Evolutionary conservation across 1,140 invertebrate genomes (phyloP).

Genomic region (Trichoplusia ni): DNA sequence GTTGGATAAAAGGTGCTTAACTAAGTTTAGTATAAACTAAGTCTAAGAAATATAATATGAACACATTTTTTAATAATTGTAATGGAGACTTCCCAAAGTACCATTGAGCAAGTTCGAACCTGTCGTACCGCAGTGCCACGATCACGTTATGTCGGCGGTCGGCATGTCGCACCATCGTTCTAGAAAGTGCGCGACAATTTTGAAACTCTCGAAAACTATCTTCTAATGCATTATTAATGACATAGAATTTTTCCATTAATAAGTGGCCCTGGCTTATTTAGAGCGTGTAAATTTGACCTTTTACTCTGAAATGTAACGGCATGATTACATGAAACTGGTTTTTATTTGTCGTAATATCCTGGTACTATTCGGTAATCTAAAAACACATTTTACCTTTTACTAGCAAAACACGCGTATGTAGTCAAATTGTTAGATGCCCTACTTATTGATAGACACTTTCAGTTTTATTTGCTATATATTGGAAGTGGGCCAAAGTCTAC

Average conservation of each 20-base stretch:
- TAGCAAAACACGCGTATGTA: no score
- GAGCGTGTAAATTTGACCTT: background rate
- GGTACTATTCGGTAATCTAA: no score
- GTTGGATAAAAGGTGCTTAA: no score
- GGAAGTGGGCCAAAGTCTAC: no score
- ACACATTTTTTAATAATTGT: background rate
- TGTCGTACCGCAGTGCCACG: constrained; percentile 12
- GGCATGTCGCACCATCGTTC: constrained; percentile 4
- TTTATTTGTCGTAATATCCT: no score
- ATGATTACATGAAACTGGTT: background rate
- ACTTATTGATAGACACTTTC: no score
- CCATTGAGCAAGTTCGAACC: constrained; percentile 10
- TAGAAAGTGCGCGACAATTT: constrained; percentile 28
- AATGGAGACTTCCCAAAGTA: background rate
- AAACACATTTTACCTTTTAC: background rate
- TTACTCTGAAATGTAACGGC: background rate
- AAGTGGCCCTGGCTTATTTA: background rate
- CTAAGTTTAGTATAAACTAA: no score
- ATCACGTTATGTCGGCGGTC: constrained; percentile 23
- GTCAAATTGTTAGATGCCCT: no score
- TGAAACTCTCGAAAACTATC: background rate
- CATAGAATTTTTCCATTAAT: constrained; percentile 1
- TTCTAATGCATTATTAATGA: constrained; percentile 22
- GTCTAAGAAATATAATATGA: no score
- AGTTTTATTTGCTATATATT: no score